Evolutionary conservation across 2,888 invertebrate genomes (phyloP), one percentile per base, ranked within the genome.

Genomic region (Dryobotodes eremita): DNA sequence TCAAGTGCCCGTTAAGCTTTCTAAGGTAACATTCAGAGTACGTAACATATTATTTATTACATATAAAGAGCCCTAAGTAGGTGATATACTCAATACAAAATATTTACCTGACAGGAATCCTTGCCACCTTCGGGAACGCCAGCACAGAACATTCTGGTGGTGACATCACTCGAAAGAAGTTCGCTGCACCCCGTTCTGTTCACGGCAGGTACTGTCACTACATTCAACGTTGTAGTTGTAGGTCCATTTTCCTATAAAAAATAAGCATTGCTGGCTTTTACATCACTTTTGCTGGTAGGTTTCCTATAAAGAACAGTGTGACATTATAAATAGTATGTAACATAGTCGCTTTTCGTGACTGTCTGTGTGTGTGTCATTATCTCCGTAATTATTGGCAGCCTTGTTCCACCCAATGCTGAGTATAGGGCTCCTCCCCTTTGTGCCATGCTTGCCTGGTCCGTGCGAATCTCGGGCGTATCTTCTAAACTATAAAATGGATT

Each of bases 91-190:
- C 8, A 17, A n/a, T 4, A 57, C 7, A 55, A 64, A 59, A 46
- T 57, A 36, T 48, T 75, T 76, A 96, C 96, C 94, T 96, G 96
- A 79, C 96, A 97, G 23, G 95, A 93, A 86, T 96, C 96, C 83
- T 95, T 95, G n/a, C 95, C 96, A 0, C 95, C 96, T 86, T 92
- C 90, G 13, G 93, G 89, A 0, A 91, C 78, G 0, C 95, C 96
- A 1, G 96, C 96, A 82, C 96, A 96, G 72, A 96, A 89, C 95
- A 96, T 96, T 66, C 94, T 90, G 0, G 85, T 69, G 0, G 95
- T 96, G 46, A 96, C 89, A 46, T 57, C 50, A 5, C 81, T 74
- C 10, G 66, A 66, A 50, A 88, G 59, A 8, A 80, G 71, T n/a
- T 71, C 36, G 11, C 62, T 86, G 62, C 91, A 91, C 10, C 75